Conservation (phyloP, 2,113 vertebrate species). For the Synodontis membranacea region DNA sequence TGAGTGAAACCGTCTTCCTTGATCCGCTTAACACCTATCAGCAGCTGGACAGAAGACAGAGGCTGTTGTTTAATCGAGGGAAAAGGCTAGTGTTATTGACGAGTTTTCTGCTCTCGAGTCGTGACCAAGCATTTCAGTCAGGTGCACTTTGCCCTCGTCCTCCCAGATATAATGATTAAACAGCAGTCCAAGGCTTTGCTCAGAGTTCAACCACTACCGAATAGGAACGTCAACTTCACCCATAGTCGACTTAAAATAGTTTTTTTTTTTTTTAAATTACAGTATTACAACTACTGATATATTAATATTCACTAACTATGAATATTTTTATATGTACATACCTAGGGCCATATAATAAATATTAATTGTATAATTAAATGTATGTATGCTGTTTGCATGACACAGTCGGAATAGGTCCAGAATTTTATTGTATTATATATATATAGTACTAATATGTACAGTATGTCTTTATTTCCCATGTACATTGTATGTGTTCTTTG, state of each 20-base stretch:
- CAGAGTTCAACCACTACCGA: conserved; percentile 22
- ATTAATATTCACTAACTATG: too few species aligned
- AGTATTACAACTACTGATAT: background rate
- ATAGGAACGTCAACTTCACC: background rate
- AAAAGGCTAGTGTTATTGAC: background rate
- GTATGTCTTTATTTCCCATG: background rate
- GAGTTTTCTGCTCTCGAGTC: background rate
- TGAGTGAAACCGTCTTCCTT: background rate
- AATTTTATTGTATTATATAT: background rate
- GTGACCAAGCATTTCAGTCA: background rate
- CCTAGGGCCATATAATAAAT: background rate
- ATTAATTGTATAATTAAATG: background rate
- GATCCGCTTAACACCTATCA: background rate
- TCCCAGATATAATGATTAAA: conserved; percentile 60
- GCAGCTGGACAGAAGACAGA: background rate
- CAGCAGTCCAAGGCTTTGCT: background rate
- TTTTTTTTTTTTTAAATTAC: background rate
- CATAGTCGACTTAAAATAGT: background rate
- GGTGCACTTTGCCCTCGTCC: conserved; percentile 63
- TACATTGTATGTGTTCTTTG: background rate
- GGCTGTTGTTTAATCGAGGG: too few species aligned
- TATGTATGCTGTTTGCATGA: too few species aligned
- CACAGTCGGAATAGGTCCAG: background rate
- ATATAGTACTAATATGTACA: background rate
- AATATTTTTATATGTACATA: background rate